Evolutionary conservation across 2,113 vertebrate species (phyloP).

Genomic region (Ptychochromis oligacanthus): DNA sequence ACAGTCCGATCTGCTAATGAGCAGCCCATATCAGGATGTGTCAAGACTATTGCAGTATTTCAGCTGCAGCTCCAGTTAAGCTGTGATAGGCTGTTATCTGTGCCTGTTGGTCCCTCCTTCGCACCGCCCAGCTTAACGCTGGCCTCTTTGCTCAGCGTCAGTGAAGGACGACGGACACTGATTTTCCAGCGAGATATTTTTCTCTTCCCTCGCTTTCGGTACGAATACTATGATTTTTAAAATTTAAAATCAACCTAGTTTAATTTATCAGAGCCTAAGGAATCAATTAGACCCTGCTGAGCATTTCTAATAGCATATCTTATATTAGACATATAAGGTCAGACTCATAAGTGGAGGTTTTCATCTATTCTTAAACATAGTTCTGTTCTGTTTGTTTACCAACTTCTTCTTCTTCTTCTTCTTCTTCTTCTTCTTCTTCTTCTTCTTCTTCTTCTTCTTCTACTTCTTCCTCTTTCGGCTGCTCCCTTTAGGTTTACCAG

Average conservation of each 20-base stretch:
- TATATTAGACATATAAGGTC: not conserved
- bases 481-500: not conserved
- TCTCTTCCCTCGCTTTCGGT: not conserved
- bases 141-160: constrained; percentile 4
- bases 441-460: not conserved
- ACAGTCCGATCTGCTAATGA: constrained; percentile 54
- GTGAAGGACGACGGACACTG: not conserved
- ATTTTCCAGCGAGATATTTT: not conserved
- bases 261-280: not conserved
- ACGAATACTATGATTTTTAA: not conserved
- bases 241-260: not conserved
- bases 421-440: not conserved
- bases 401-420: not conserved
- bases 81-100: constrained; percentile 58
- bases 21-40: constrained; percentile 52
- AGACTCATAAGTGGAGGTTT: not conserved
- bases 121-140: constrained; percentile 46
- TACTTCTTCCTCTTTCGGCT: not conserved
- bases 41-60: constrained; percentile 46
- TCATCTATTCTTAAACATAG: not conserved
- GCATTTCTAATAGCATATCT: not conserved
- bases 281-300: not conserved
- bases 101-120: constrained; percentile 65
- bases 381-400: not conserved
- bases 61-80: constrained; percentile 29